Evolutionary conservation across 2,113 vertebrate genomes (phyloP), one percentile per base, ranked within the genome.

Genomic region (Larimichthys crocea): DNA sequence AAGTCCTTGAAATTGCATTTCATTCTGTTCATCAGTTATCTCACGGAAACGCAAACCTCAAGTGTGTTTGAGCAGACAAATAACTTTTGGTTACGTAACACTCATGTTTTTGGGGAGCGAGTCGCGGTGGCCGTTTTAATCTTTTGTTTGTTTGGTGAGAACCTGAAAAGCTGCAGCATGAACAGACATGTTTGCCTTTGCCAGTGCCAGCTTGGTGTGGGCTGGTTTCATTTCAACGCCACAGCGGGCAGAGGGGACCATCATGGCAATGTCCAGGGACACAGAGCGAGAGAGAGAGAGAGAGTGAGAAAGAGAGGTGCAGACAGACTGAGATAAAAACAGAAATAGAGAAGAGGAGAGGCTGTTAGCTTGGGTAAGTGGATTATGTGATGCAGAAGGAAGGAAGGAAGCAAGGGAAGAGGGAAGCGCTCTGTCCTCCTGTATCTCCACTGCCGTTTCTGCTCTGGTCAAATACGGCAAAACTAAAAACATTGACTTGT

Each of bases 231-330:
- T 82, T 89, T 89, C 87, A 76, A 40, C 77, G 0, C 87, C 90
- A 87, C 90, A 91, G 91, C 68, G 69, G 91, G 88, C 84, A 85
- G 55, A 83, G 79, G 69, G 83, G 76, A 83, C 35, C 77, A 80
- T 86, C 82, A 80, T 76, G 83, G 89, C 88, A 85, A 20, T 69
- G 80, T 79, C 89, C 79, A 1, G 63, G 78, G 80, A 86, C 61
- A 76, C 61, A 73, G 73, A 48, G 17, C 40, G 52, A 44, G 63
- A 76, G 73, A 56, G 64, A 77, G 80, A 85, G 60, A 82, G 79
- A 72, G 20, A 40, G 48, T 17, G 59, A 74, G 68, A 62, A 57
- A 40, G 17, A 67, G 61, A 52, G 77, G 75, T 62, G 56, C 60
- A 74, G 68, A 75, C n/a, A 76, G 50, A 61, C 53, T 56, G 69